Base-by-base conservation (phyloP, 2,113 vertebrate species). In the Sinocyclocheilus rhinocerous region DNA sequence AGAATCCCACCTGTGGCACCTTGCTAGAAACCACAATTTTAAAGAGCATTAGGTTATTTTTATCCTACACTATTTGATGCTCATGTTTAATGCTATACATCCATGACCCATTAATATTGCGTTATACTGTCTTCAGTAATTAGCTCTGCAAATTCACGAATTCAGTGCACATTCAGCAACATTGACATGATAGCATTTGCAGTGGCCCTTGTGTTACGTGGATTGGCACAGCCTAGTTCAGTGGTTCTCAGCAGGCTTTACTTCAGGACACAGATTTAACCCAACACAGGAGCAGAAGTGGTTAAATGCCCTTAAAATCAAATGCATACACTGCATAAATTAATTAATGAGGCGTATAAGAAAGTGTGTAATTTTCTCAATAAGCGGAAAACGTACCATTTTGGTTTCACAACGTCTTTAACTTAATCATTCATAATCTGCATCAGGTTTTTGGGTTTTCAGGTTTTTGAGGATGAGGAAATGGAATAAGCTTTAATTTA, bases 21-120 rank as follows among this genome's bases (percentile, higher is more conserved):
- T 87, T 67, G 94, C 97, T 99, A 93, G 92, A 97, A 97, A 97
- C 90, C 95, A 94, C 87, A 96, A 95, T 48, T 92, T 95, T 93
- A 96, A 93, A 97, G 90, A 96, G 92, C 90, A 94, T 87, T 81
- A 76, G 24, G 81, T 88, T 88, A 88, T 77, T 84, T 13, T 61
- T 81, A 84, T 59, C 57, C 75, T 52, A 72, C 63, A 59, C 73
- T 82, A 50, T 24, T 63, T 55, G 48, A 77, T 78, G 29, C 18
- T 55, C 22, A 57, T 78, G 39, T 67, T 50, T 50, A 48, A 18
- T 48, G 36, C 61, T 81, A 59, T 16, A 20, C 63, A 57, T 61
- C 52, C 76, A 33, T 77, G 5, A 85, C 52, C 78, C 61, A 84
- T 84, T 36, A 36, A 36, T 36, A 36, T 36, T 36, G 36, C 5